A percentile compares a stretch with the other conserved stretches of the same genome.
These are phyloP conservation scores for Crotalus horridus DNA, from an alignment of 2,113 vertebrate genomes.

Conservation along the genomic window DNA sequence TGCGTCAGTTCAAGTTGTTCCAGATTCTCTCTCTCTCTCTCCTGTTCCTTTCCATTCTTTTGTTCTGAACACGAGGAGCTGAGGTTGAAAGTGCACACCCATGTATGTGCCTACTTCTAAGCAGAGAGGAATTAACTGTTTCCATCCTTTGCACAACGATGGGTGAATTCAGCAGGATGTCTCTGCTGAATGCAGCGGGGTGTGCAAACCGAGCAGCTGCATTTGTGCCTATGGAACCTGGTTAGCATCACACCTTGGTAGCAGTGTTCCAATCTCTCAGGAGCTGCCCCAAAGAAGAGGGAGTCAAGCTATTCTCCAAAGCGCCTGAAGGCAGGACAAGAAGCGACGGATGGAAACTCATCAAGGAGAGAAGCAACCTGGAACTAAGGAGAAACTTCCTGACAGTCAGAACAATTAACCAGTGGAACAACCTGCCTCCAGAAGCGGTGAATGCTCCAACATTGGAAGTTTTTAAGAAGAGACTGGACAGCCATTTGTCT, in stretches of 20 bases:
- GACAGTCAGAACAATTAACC: no score
- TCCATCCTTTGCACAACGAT: not conserved
- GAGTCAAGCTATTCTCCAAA: not conserved
- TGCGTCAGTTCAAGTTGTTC: not conserved
- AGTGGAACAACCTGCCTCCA: no score
- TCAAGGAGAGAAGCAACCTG: not conserved
- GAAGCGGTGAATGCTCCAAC: rapidly evolving
- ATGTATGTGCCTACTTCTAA: not conserved
- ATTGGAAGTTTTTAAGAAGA: no score
- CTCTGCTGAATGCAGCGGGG: not conserved
- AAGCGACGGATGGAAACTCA: not conserved
- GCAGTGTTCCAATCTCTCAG: not conserved
- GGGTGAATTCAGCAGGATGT: not conserved
- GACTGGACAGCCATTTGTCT: no score
- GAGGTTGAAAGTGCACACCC: not conserved
- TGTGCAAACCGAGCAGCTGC: not conserved
- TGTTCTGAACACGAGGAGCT: not conserved
- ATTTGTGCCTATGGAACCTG: not conserved
- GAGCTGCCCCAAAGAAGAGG: not conserved
- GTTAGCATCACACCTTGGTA: not conserved
- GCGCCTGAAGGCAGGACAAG: not conserved
- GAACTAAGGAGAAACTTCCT: not conserved
- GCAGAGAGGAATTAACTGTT: not conserved
- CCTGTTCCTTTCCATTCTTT: not conserved
- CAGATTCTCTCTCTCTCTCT: not conserved